A percentile compares a stretch with the other conserved stretches of the same genome.
phyloP scores from a whole-genome alignment of 2,888 invertebrate species.

The Oscheius sp. region DNA sequence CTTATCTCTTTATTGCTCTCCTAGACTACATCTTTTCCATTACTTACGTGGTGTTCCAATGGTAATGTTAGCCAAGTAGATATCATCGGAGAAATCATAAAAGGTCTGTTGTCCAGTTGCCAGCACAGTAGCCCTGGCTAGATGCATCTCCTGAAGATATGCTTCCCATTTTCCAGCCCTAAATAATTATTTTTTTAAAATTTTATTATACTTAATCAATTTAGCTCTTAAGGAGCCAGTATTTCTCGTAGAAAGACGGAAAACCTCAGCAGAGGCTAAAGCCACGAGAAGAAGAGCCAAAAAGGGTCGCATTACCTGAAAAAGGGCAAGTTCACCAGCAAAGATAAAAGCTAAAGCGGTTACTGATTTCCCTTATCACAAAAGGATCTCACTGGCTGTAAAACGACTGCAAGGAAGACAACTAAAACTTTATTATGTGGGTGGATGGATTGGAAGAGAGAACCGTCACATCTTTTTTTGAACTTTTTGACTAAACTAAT shows the following conservation, averaged over 20 bases:
- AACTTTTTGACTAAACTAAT: too few relatives aligned
- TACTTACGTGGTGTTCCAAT: slow-evolving; percentile 54
- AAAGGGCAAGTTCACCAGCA: too few relatives aligned
- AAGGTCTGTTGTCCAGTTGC: slow-evolving; percentile 53
- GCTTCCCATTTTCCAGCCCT: slow-evolving; percentile 32
- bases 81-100: slow-evolving; percentile 59
- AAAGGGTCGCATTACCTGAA: slow-evolving; percentile 42
- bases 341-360: too few relatives aligned
- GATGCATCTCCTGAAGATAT: slow-evolving; percentile 27
- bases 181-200: neutral
- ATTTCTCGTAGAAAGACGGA: slow-evolving; percentile 41
- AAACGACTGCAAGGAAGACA: too few relatives aligned
- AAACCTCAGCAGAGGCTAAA: slow-evolving; percentile 42
- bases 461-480: too few relatives aligned
- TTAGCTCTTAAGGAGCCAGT: slow-evolving; percentile 44
- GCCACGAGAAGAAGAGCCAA: slow-evolving; percentile 49
- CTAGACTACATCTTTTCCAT: neutral
- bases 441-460: too few relatives aligned
- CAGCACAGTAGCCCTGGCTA: slow-evolving; percentile 34
- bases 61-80: slow-evolving; percentile 65
- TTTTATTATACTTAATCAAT: slow-evolving; percentile 37
- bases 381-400: too few relatives aligned
- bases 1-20: neutral
- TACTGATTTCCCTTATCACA: too few relatives aligned
- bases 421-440: too few relatives aligned